Percentiles rank a stretch among this genome's conserved stretches.
Conservation (phyloP, 2,888 invertebrate genomes). For the Villa cingulata region DNA sequence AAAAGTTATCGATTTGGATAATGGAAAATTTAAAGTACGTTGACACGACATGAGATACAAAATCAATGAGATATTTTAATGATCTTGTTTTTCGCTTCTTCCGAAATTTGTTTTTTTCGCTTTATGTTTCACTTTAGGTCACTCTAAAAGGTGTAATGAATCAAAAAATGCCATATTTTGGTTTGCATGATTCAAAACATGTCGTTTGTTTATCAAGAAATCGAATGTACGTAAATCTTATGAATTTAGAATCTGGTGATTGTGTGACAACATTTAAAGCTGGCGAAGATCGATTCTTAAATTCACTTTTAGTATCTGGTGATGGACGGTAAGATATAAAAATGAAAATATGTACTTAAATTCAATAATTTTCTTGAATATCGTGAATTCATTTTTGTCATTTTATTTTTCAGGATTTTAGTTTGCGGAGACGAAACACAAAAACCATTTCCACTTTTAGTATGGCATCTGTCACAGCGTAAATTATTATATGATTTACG, state of each 20-base stretch:
- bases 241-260: slow-evolving; percentile 64
- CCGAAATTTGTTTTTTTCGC: not conserved
- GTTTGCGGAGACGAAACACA: slow-evolving; percentile 88
- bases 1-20: slow-evolving; percentile 63
- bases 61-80: not conserved
- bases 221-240: slow-evolving; percentile 78
- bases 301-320: slow-evolving; percentile 73
- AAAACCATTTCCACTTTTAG: slow-evolving; percentile 78
- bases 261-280: slow-evolving; percentile 67
- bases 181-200: slow-evolving; percentile 65
- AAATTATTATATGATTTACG: slow-evolving; percentile 76
- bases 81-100: not conserved
- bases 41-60: too few relatives aligned
- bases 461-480: slow-evolving; percentile 74
- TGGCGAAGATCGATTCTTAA: slow-evolving; percentile 79
- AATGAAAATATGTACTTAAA: not conserved
- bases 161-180: slow-evolving; percentile 84
- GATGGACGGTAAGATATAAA: slow-evolving; percentile 65
- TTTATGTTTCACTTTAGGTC: slow-evolving; percentile 34
- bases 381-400: not conserved
- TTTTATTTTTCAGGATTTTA: slow-evolving; percentile 43
- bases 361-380: not conserved
- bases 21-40: slow-evolving; percentile 41
- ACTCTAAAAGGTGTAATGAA: slow-evolving; percentile 79
- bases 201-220: slow-evolving; percentile 68